Conservation (phyloP, 2,888 invertebrate species). For the Dysmachus trigonus region DNA sequence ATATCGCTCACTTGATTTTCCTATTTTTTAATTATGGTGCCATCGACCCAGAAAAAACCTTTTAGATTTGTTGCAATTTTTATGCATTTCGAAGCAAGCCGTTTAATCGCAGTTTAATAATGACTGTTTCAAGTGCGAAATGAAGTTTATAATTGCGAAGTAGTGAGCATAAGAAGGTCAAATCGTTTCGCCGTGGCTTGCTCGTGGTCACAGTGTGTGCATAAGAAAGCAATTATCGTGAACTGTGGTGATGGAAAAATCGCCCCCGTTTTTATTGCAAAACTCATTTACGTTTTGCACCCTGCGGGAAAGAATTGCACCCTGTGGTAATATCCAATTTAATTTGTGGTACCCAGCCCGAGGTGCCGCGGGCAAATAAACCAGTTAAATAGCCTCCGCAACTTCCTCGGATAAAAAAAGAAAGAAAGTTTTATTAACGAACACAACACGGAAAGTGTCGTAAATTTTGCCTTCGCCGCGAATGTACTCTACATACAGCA, state of each 20-base stretch:
- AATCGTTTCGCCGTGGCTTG: not conserved
- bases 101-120: not conserved
- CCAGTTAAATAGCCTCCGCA: not conserved
- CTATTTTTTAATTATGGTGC: not conserved
- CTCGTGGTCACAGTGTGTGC: not conserved
- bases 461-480: not conserved
- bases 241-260: not conserved
- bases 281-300: not conserved
- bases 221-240: not conserved
- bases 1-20: not conserved
- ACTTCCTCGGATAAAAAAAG: not conserved
- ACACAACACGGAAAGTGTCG: not conserved
- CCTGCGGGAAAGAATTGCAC: not conserved
- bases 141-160: not conserved
- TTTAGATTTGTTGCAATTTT: not conserved
- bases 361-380: not conserved
- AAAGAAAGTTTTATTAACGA: not conserved
- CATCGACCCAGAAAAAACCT: not conserved
- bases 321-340: not conserved
- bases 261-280: not conserved
- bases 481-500: not conserved
- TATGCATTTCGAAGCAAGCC: not conserved
- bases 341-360: not conserved
- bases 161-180: not conserved
- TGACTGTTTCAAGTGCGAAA: not conserved